Conservation (phyloP, 2,888 invertebrate species). For the Mesorhabditis spiculigera region DNA sequence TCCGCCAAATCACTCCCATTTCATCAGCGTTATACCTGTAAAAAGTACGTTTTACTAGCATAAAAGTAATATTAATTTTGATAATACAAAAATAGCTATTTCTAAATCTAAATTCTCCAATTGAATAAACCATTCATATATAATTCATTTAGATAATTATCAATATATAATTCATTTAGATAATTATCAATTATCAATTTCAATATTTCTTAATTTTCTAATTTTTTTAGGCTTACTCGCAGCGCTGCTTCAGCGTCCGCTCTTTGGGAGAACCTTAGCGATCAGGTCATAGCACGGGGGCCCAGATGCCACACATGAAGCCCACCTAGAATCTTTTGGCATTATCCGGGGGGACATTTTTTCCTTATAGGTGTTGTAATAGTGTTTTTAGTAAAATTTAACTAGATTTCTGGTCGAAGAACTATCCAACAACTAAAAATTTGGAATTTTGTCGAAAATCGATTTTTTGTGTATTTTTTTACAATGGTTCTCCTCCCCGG, state of each 20-base stretch:
- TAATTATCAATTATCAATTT: too few relatives aligned
- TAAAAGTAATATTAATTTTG: too few relatives aligned
- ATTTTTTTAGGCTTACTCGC: constrained; percentile 26
- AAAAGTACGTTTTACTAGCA: not conserved
- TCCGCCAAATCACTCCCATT: constrained; percentile 67
- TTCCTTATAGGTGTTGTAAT: not conserved
- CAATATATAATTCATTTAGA: too few relatives aligned
- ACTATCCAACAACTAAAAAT: too few relatives aligned
- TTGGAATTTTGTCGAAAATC: too few relatives aligned
- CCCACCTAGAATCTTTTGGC: constrained; percentile 65
- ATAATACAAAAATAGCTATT: not conserved
- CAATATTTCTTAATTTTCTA: too few relatives aligned
- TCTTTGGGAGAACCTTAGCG: constrained; percentile 70
- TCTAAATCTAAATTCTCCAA: not conserved
- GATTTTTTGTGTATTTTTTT: too few relatives aligned
- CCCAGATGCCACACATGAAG: constrained; percentile 76
- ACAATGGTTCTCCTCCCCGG: not conserved
- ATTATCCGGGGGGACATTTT: too few relatives aligned
- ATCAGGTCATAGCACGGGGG: constrained; percentile 77
- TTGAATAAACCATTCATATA: too few relatives aligned
- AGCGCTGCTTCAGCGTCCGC: constrained; percentile 68
- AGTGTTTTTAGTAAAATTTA: too few relatives aligned
- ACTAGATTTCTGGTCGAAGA: too few relatives aligned
- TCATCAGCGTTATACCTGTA: constrained; percentile 66
- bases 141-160: not conserved